Base-by-base conservation (phyloP, 2,888 invertebrate genomes). In the Ormyrus nitidulus region DNA sequence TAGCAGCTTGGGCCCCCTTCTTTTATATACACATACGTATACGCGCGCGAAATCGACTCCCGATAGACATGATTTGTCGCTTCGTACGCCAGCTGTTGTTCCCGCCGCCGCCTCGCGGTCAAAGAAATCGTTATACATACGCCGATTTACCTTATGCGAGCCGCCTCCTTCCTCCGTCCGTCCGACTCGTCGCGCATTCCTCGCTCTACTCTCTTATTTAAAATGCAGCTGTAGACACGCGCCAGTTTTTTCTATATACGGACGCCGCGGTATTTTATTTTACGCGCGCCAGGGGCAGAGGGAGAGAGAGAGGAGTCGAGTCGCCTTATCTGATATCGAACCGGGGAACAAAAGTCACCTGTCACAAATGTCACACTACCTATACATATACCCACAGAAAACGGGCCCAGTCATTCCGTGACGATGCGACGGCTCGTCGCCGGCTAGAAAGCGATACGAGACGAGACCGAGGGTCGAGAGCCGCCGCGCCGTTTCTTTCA, bases 31-130 rank as follows among this genome's bases (percentile, higher is more conserved):
- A 19, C 19, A 19, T 19, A 1, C 2, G 2, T 19, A 19, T 19
- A 19, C 19, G 19, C 10, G 51, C 62, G 62, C 62, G 13, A 73
- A 78, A 78, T 78, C 68, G 78, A 73, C 73, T 66, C 51, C 58
- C 64, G 61, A 77, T 64, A 51, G 71, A 66, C 88, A 88, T 88
- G 89, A 89, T 89, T 89, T 88, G 88, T 89, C 86, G 88, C 85
- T 85, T 84, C 86, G 87, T 84, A 84, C 83, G 81, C 89, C 89
- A 89, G 88, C 88, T 89, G 89, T 86, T 85, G 84, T 85, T 85
- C 85, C 56, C 69, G 46, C n/a, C 6, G 10, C 13, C 59, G 34
- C 51, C 59, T 69, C 54, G 5, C n/a, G 5, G 13, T 49, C 59
- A 70, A 77, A 77, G 71, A 68, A 73, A 73, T 78, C 73, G 73